These are phyloP conservation scores for Bubo scandiacus DNA, from an alignment of 2,113 vertebrate genomes.

Conservation along the genomic window DNA sequence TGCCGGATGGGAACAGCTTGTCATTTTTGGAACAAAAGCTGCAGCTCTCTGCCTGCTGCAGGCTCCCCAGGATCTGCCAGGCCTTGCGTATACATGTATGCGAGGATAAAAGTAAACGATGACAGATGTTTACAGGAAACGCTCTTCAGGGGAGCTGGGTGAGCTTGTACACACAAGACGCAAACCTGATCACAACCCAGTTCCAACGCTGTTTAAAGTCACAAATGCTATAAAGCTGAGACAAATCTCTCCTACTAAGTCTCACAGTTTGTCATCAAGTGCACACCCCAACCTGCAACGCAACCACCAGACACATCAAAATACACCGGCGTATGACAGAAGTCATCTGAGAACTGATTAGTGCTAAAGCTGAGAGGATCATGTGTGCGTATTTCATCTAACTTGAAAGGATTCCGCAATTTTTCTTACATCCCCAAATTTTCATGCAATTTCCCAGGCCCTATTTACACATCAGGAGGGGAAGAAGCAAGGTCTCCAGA, in stretches of 20 bases:
- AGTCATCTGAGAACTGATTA: background rate
- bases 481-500: background rate
- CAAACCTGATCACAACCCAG: background rate
- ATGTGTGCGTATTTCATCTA: accelerated
- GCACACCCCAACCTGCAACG: background rate
- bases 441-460: background rate
- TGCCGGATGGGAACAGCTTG: background rate
- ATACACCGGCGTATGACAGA: background rate
- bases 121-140: background rate
- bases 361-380: background rate
- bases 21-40: background rate
- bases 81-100: background rate
- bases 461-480: background rate
- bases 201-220: background rate
- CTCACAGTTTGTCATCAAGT: background rate
- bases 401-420: background rate
- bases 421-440: background rate
- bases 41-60: background rate
- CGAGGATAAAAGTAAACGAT: background rate
- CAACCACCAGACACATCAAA: background rate
- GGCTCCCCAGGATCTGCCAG: background rate
- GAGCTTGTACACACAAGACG: background rate
- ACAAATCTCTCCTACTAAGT: background rate
- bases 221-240: background rate
- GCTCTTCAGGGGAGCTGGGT: background rate